phyloP scores from a whole-genome alignment of 2,888 invertebrate species.

The Pecten maximus region DNA sequence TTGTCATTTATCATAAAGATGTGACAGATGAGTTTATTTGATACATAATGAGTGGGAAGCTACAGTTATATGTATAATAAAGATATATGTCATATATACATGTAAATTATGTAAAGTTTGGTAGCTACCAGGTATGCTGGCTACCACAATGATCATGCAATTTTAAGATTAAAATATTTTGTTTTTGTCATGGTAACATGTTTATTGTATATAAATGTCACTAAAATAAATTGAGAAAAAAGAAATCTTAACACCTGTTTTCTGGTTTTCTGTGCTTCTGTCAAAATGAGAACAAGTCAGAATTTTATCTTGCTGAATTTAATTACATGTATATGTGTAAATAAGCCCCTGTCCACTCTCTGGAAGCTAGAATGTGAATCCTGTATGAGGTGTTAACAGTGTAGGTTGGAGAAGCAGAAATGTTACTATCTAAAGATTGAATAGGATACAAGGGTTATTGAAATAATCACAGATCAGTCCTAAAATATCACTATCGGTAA shows the following conservation, averaged over 20 bases:
- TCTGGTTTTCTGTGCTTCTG: neutral
- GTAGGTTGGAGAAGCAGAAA: too few relatives aligned
- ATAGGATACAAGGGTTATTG: too few relatives aligned
- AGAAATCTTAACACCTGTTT: slow-evolving; percentile 4
- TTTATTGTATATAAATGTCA: slow-evolving; percentile 35
- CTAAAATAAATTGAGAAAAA: slow-evolving; percentile 35
- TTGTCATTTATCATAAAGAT: slow-evolving; percentile 26
- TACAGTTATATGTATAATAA: slow-evolving; percentile 19
- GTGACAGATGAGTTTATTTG: neutral
- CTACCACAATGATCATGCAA: slow-evolving; percentile 28
- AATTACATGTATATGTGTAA: too few relatives aligned
- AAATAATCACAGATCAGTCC: too few relatives aligned
- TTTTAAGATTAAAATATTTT: slow-evolving; percentile 31
- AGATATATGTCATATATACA: slow-evolving; percentile 6
- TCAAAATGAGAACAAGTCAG: neutral
- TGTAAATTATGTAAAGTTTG: slow-evolving; percentile 18
- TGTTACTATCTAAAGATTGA: too few relatives aligned
- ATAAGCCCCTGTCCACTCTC: too few relatives aligned
- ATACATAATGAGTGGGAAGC: neutral
- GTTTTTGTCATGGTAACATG: slow-evolving; percentile 30
- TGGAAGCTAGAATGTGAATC: too few relatives aligned
- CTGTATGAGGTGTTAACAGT: too few relatives aligned
- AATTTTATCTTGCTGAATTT: neutral
- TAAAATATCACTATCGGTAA: too few relatives aligned
- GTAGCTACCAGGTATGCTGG: neutral